Percentiles rank a stretch among this genome's conserved stretches.
Conservation (phyloP, 2,797 vertebrate species). For the Gastrophryne carolinensis region DNA sequence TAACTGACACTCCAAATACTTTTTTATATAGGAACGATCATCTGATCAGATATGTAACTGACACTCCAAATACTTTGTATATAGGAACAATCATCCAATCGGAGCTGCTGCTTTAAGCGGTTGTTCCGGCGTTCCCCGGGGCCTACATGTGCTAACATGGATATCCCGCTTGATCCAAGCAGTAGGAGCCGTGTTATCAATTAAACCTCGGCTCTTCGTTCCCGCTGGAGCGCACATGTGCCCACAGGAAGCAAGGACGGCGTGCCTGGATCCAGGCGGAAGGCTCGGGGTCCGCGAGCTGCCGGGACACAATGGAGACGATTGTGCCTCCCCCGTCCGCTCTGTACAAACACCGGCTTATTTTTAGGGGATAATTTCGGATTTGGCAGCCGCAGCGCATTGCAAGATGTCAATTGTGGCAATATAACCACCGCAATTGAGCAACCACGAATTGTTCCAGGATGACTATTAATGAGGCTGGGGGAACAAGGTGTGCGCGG, state of each 20-base stretch:
- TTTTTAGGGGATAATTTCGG: slow-evolving; percentile 42
- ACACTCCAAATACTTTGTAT: no score
- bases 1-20: no score
- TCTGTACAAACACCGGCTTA: neutral
- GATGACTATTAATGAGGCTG: slow-evolving; percentile 1
- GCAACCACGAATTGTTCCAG: slow-evolving; percentile 30
- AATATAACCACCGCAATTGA: slow-evolving; percentile 23
- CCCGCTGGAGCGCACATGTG: slow-evolving; percentile 9
- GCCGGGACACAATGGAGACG: slow-evolving; percentile 11
- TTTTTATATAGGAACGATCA: no score
- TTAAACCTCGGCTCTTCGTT: slow-evolving; percentile 17
- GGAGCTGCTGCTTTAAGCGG: neutral
- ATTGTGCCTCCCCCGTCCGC: slow-evolving; percentile 16
- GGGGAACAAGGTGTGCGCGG: neutral
- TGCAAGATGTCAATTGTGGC: slow-evolving; percentile 28
- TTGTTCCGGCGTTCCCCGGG: neutral
- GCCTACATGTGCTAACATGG: slow-evolving; percentile 1
- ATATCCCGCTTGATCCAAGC: slow-evolving; percentile 21
- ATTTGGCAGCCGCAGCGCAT: slow-evolving; percentile 24
- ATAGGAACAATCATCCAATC: no score
- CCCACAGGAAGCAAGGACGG: slow-evolving; percentile 23
- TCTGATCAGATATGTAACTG: no score
- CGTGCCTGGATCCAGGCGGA: neutral
- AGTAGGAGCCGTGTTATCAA: slow-evolving; percentile 42
- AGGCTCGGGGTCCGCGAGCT: neutral